Evolutionary conservation across 2,113 vertebrate species (phyloP), one percentile per base, ranked within the genome.

Genomic region (Ctenomys sociabilis): DNA sequence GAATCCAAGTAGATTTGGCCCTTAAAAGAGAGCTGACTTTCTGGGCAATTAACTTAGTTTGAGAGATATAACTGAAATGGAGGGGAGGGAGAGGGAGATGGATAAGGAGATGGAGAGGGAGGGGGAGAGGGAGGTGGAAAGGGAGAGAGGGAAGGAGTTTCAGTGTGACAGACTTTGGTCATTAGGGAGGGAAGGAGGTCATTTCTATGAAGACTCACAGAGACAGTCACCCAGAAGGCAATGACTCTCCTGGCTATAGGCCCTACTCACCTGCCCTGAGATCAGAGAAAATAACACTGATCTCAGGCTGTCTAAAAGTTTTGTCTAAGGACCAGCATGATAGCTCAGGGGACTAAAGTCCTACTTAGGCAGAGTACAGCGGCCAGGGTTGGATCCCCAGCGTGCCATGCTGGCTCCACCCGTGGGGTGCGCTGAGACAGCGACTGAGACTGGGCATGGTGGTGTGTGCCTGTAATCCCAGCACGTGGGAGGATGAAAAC

Each of bases 31-130:
- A 91, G 88, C 16, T 78, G 91, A 61, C 59, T 93, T 94, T 86
- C 81, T 83, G 32, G 73, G n/a, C 91, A 85, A 92, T 93, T 96
- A 96, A 94, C 49, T 73, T 40, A 78, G 40, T 92, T 89, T 93
- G 81, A 93, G 88, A 72, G 45, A 63, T 61, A 52, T 37, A 78
- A 83, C n/a, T 90, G 59, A 86, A 78, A 90, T 45, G 17, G 77
- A 5, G 54, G 43, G 59, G 43, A 59, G 14, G 7, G 59, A 59
- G 28, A 54, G 26, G 45, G 21, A 57, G 57, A 72, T 40, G 52
- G 49, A 70, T 12, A 54, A 17, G 59, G 8, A 57, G 57, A 72
- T 40, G 43, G 49, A 70, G 11, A 77, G 52, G 68, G 45, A 57
- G 35, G 45, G 12, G 70, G 64, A 57, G 12, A 40, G n/a, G 26